Conservation (phyloP, 1,140 invertebrate species). For the Zophobas atratus region DNA sequence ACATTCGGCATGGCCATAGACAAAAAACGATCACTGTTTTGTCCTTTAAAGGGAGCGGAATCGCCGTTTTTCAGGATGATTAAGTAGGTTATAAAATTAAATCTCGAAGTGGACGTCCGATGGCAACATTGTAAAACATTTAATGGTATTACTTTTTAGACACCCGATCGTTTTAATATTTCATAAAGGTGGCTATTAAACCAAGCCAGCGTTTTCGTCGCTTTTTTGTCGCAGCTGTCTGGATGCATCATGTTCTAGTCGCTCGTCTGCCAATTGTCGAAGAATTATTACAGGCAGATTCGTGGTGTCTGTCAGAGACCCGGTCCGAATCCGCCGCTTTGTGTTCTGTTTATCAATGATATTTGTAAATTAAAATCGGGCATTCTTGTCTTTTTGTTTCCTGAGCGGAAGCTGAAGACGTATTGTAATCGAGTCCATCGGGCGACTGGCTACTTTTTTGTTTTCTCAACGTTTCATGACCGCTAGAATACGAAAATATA, state of each 20-base stretch:
- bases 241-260: conserved; percentile 20
- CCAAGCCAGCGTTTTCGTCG: neutral
- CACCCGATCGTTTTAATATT: conserved; percentile 18
- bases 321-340: too few relatives aligned
- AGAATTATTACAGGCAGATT: too few relatives aligned
- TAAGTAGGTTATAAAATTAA: conserved; percentile 47
- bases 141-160: conserved; percentile 51
- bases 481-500: too few relatives aligned
- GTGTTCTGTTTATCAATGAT: too few relatives aligned
- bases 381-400: too few relatives aligned
- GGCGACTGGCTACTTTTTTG: too few relatives aligned
- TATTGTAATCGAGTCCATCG: too few relatives aligned
- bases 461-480: too few relatives aligned
- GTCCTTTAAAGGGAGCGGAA: conserved; percentile 43
- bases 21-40: conserved; percentile 31
- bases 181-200: conserved; percentile 36
- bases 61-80: conserved; percentile 28
- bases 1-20: conserved; percentile 35
- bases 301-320: too few relatives aligned
- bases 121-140: conserved; percentile 48
- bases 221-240: conserved; percentile 16
- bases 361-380: too few relatives aligned
- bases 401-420: too few relatives aligned
- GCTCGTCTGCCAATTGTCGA: conserved; percentile 21
- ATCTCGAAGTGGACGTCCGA: neutral